Evolutionary conservation across 2,797 vertebrate species (phyloP), one percentile per base, ranked within the genome.

Genomic region (Gouania willdenowi): DNA sequence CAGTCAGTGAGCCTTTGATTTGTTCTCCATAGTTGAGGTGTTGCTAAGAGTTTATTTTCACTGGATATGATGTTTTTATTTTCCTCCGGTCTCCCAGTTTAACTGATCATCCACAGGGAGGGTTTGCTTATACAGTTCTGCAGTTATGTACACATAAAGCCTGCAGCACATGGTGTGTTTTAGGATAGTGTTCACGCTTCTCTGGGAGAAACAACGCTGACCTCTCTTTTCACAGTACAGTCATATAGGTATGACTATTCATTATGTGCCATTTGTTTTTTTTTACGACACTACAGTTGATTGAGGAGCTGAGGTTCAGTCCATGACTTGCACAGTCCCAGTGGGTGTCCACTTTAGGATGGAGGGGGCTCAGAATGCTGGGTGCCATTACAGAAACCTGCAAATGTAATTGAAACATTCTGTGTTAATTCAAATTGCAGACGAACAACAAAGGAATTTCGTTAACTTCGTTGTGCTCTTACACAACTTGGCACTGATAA

Each of bases 321-420:
- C 42, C 20, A 22, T 41, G 32, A 34, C 30, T 32, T 28, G 22
- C 21, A 15, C 3, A 16, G 32, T 60, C 32, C 41, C 25, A 26
- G 27, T 11, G 12, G 6, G 26, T 66, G 28, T 6, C 18, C 6
- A 21, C 7, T 20, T 20, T 6, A 20, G 4, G 6, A 20, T n/a
- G n/a, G n/a, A 6, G 4, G 6, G 6, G 19, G 6, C 19, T 20
- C 19, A 20, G 19, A 1, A 5, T 5, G 19, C 6, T 20, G 6
- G 6, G 29, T 4, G 23, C 38, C 43, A 58, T 22, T 68, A 2
- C 88, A 91, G 68, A 74, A 88, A n/a, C 79, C 89, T 89, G 71
- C 13, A 54, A 4, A 44, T 6, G 9, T 5, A 59, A 20, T 44
- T 41, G 10, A 41, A 21, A 45, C 3, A 11, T 5, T 25, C 35